Conservation (phyloP, 2,797 vertebrate species). For the Potorous gilbertii region DNA sequence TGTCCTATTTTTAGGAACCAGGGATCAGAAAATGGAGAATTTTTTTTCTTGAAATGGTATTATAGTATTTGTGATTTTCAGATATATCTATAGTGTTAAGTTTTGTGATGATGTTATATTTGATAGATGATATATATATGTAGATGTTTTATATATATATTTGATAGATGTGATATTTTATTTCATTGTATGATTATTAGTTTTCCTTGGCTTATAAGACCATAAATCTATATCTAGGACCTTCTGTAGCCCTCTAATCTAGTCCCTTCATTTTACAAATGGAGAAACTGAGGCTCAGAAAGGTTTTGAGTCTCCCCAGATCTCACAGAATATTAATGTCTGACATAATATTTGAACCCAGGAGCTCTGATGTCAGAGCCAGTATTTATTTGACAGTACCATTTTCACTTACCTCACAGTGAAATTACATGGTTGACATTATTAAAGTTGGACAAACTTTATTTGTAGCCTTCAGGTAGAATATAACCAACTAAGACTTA, state of each 20-base stretch:
- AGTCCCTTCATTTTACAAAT: neutral
- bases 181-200: neutral
- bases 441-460: constrained; percentile 24
- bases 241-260: neutral
- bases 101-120: neutral
- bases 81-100: neutral
- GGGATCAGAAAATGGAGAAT: neutral
- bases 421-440: neutral
- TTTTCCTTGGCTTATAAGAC: neutral
- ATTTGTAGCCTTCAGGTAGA: constrained; percentile 9
- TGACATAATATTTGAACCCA: neutral
- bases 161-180: neutral
- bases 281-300: neutral
- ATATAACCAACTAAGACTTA: neutral
- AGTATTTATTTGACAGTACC: neutral
- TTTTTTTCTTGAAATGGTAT: neutral
- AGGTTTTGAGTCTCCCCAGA: neutral
- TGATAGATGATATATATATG: neutral
- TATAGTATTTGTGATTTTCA: neutral
- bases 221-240: neutral
- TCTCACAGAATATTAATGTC: neutral
- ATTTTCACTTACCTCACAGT: neutral
- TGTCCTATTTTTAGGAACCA: neutral
- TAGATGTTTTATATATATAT: too few relatives aligned
- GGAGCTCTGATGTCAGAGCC: neutral